phyloP scores from a whole-genome alignment of 2,797 vertebrate genomes.

The Hozukius guyotensis region DNA sequence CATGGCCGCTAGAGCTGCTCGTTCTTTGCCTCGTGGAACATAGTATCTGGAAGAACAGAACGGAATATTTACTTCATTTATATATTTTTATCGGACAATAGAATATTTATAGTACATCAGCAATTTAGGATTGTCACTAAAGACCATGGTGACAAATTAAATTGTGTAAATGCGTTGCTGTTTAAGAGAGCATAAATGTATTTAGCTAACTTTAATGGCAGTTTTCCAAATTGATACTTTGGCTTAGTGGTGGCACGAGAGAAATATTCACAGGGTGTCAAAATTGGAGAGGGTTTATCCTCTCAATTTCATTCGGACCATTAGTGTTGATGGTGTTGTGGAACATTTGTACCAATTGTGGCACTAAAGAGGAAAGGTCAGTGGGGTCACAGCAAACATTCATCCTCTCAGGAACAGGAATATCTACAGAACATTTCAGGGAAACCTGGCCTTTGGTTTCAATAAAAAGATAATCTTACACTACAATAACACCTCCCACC shows the following conservation, averaged over 20 bases:
- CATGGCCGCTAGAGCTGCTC: background rate
- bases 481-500: slow-evolving; percentile 30
- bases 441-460: background rate
- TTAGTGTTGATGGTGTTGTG: background rate
- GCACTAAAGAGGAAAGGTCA: background rate
- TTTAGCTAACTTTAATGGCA: background rate
- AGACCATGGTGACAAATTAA: background rate
- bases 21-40: slow-evolving; percentile 20
- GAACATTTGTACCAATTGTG: background rate
- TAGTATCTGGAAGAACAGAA: slow-evolving; percentile 12
- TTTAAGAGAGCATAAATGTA: background rate
- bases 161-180: background rate
- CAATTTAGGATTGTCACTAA: background rate
- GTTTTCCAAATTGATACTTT: background rate
- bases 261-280: background rate
- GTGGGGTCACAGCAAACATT: background rate
- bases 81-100: background rate
- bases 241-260: background rate
- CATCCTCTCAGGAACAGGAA: background rate
- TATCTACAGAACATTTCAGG: background rate
- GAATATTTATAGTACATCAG: background rate
- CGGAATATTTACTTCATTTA: background rate
- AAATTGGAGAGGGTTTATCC: background rate
- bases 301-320: background rate
- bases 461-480: background rate